Conservation (phyloP, 2,888 invertebrate species). For the Clunio marinus region DNA sequence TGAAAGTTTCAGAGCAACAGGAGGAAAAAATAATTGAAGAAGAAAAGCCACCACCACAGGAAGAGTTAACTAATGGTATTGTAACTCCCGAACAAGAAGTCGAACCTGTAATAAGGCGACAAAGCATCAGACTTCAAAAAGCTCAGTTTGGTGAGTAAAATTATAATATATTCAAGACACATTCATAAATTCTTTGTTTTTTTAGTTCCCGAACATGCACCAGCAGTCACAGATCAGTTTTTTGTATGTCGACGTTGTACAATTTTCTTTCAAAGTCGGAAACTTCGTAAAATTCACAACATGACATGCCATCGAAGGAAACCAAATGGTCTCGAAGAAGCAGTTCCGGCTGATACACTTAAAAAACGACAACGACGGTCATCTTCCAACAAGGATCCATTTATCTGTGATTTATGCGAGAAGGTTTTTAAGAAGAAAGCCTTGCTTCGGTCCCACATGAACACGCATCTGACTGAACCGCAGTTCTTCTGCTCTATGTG, state of each 20-base stretch:
- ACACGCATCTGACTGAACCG: not conserved
- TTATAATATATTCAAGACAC: not conserved
- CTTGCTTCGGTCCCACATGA: constrained; percentile 20
- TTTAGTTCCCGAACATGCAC: constrained; percentile 16
- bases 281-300: constrained; percentile 30
- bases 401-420: constrained; percentile 26
- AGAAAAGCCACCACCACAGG: not conserved
- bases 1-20: not conserved
- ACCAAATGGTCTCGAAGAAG: not conserved
- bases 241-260: constrained; percentile 16
- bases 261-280: constrained; percentile 11
- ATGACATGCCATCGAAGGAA: constrained; percentile 6
- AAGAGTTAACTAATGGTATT: not conserved
- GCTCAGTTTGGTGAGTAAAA: constrained; percentile 14
- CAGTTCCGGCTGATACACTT: not conserved
- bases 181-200: not conserved
- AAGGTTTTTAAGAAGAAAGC: constrained; percentile 5
- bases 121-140: not conserved
- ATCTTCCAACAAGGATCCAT: not conserved
- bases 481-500: not conserved
- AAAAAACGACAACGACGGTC: not conserved
- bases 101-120: not conserved
- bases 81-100: not conserved
- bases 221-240: not conserved
- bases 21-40: not conserved